Percentiles rank a stretch among this genome's conserved stretches.
These are phyloP conservation scores for Pipra filicauda DNA, from an alignment of 2,113 vertebrate genomes.

Conservation along the genomic window DNA sequence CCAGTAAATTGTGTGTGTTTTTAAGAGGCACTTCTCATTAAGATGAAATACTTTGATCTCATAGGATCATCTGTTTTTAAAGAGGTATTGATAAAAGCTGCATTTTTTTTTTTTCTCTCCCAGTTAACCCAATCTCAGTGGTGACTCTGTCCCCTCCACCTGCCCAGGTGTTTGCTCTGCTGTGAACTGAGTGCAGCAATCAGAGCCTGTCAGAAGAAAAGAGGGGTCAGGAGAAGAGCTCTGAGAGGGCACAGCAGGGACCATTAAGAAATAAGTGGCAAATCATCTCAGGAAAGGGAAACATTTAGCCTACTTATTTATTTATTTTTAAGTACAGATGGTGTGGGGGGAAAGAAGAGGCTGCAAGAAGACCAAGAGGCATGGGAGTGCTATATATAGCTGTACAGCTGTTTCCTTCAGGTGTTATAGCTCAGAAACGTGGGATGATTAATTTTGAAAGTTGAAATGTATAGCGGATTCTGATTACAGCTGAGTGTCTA, in stretches of 20 bases:
- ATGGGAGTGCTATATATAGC: background rate
- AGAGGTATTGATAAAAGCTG: background rate
- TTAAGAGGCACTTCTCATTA: constrained; percentile 24
- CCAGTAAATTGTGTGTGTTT: constrained; percentile 9
- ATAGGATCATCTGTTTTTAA: background rate
- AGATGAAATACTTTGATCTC: constrained; percentile 30
- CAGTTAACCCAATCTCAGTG: background rate
- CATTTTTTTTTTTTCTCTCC: background rate
- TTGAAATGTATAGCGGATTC: constrained; percentile 60
- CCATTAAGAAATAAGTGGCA: background rate
- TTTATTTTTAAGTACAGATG: constrained; percentile 41
- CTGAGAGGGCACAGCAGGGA: background rate
- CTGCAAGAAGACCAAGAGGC: background rate
- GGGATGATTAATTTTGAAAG: constrained; percentile 62
- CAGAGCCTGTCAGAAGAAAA: background rate
- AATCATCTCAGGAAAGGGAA: constrained; percentile 3
- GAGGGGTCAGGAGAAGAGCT: background rate
- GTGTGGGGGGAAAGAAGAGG: background rate
- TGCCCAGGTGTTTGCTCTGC: background rate
- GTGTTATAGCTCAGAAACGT: constrained; percentile 28
- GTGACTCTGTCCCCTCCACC: background rate
- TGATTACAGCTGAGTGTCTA: constrained; percentile 71
- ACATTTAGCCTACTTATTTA: background rate
- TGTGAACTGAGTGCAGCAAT: background rate
- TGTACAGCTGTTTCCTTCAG: constrained; percentile 66